These are phyloP conservation scores for Lepidocyrtinus sp. DNA, from an alignment of 2,888 invertebrate species.

Conservation along the genomic window DNA sequence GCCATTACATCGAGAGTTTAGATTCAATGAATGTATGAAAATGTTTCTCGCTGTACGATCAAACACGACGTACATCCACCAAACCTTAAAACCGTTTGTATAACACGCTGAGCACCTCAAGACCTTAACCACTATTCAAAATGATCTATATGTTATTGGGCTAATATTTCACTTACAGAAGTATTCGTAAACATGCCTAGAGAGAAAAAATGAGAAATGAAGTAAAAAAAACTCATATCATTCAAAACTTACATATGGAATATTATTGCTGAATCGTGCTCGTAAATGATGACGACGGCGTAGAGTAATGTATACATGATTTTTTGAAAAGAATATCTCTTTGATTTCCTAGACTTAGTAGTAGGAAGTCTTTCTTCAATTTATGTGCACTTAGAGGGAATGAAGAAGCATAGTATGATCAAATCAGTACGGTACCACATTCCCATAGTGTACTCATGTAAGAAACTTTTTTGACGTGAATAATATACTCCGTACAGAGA, in stretches of 20 bases:
- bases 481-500: constrained; percentile 17
- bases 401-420: not conserved
- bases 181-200: not conserved
- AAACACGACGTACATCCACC: not conserved
- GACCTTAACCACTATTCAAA: not conserved
- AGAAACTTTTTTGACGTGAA: not conserved
- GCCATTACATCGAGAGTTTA: not conserved
- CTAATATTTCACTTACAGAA: constrained; percentile 32
- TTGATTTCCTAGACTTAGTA: too few relatives aligned
- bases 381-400: constrained; percentile 13
- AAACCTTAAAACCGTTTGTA: not conserved
- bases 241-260: not conserved
- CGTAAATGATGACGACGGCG: not conserved
- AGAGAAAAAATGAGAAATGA: not conserved
- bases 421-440: not conserved
- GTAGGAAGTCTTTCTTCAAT: constrained; percentile 8
- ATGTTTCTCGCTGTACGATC: constrained; percentile 15
- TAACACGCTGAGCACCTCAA: not conserved
- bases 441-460: constrained; percentile 9
- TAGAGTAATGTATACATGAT: too few relatives aligned
- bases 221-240: not conserved
- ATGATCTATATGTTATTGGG: constrained; percentile 43
- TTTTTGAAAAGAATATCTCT: too few relatives aligned
- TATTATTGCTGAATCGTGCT: not conserved
- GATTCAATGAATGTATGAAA: not conserved